Evolutionary conservation across 2,113 vertebrate species (phyloP).

Genomic region (Carollia perspicillata): DNA sequence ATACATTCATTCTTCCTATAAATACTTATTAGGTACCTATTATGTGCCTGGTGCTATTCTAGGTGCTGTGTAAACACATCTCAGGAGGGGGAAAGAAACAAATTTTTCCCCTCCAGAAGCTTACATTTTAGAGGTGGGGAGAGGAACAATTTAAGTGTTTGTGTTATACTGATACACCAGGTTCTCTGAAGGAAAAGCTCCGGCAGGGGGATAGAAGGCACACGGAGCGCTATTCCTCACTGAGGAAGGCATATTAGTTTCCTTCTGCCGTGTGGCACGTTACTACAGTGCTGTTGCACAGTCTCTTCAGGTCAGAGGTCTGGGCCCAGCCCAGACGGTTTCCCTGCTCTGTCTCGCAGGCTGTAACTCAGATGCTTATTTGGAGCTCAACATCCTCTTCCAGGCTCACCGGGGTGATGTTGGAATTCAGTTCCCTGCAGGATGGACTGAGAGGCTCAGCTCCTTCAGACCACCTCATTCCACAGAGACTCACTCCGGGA

Average conservation of each 20-base stretch:
- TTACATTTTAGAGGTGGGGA: not conserved
- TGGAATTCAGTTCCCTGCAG: not conserved
- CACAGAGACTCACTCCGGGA: accelerated
- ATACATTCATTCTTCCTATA: not conserved
- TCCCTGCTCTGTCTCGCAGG: not conserved
- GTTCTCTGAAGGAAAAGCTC: not conserved
- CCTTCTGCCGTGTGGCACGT: not conserved
- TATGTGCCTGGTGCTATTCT: not conserved
- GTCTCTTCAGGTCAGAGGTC: not conserved
- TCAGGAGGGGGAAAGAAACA: not conserved
- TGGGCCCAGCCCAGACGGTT: not conserved
- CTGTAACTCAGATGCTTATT: not conserved
- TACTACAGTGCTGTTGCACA: not conserved
- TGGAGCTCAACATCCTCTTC: not conserved
- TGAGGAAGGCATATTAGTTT: not conserved
- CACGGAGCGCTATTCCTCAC: not conserved
- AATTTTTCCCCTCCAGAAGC: not conserved
- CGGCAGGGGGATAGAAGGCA: not conserved
- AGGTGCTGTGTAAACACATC: not conserved
- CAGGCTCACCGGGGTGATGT: not conserved
- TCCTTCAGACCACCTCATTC: not conserved
- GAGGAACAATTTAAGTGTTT: not conserved
- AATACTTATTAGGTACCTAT: not conserved
- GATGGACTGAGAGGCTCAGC: not conserved
- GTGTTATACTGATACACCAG: not conserved